phyloP scores from a whole-genome alignment of 2,797 vertebrate species.

The Melanotaenia boesemani region DNA sequence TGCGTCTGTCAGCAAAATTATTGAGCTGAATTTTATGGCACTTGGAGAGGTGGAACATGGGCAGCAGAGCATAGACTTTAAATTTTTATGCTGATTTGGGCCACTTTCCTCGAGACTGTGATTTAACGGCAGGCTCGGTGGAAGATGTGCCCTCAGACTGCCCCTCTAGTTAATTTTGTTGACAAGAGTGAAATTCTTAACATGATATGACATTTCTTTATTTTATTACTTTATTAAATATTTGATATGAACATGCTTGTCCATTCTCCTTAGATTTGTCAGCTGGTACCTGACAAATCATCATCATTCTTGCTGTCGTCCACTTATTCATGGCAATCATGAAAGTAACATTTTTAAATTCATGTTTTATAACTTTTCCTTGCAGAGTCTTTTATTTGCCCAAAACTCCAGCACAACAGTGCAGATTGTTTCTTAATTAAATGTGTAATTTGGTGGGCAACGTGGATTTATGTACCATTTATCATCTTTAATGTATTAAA shows the following conservation, averaged over 20 bases:
- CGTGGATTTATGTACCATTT: not conserved
- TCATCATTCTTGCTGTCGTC: not conserved
- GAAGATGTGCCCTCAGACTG: not conserved
- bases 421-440: not conserved
- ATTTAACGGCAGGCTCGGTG: not conserved
- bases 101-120: not conserved
- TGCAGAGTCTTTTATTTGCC: not conserved
- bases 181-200: not conserved
- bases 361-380: not conserved
- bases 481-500: not conserved
- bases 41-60: not conserved
- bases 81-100: not conserved
- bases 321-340: not conserved
- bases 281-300: not conserved
- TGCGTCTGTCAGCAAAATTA: not conserved
- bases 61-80: not conserved
- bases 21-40: not conserved
- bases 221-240: not conserved
- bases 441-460: not conserved
- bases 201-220: not conserved
- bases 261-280: not conserved
- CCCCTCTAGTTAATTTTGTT: not conserved
- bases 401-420: slow-evolving; percentile 4
- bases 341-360: not conserved
- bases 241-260: not conserved